Base-by-base conservation (phyloP, 2,888 invertebrate genomes). In the Vannuccia rotundouncinata region DNA sequence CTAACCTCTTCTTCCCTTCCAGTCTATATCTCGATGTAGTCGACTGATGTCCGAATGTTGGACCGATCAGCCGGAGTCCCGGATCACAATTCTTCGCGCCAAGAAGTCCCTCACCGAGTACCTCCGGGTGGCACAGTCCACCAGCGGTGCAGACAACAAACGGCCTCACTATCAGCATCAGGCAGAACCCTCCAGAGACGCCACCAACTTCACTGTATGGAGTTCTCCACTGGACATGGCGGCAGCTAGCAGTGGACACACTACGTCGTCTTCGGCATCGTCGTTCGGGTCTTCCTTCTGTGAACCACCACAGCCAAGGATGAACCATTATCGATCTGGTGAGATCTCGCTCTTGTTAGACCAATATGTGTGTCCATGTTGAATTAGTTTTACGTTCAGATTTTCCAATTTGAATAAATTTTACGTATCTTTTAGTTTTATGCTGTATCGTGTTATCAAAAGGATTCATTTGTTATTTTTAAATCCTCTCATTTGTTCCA, bases 1-100 rank as follows among this genome's bases (percentile, higher is more conserved):
- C n/a, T n/a, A n/a, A n/a, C n/a, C n/a, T n/a, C n/a, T n/a, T n/a
- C n/a, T n/a, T n/a, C n/a, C n/a, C n/a, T n/a, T n/a, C n/a, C 45
- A 45, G 45, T 45, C 45, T 17, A 45, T 45, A 45, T 45, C 45
- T 13, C 45, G 45, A 5, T 45, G 45, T 17, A 45, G 45, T 17
- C 5, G 45, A 17, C 79, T 87, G 31, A 86, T 87, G 82, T 81
- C 83, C 76, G 87, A 87, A 80, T 87, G 87, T 81, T 87, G 87
- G 87, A 83, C 84, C 30, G 84, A 85, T 31, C 85, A 86, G 75
- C 85, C 87, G 0, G 84, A 84, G 29, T 86, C 85, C 0, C 81
- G 87, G 29, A 83, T 86, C 30, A 85, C 87, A 1, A 85, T 85
- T 80, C 83, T 87, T 28, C 83, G 87, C 31, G 84, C 87, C 31